Evolutionary conservation across 2,888 invertebrate species (phyloP).

Genomic region (Sisyra terminalis): DNA sequence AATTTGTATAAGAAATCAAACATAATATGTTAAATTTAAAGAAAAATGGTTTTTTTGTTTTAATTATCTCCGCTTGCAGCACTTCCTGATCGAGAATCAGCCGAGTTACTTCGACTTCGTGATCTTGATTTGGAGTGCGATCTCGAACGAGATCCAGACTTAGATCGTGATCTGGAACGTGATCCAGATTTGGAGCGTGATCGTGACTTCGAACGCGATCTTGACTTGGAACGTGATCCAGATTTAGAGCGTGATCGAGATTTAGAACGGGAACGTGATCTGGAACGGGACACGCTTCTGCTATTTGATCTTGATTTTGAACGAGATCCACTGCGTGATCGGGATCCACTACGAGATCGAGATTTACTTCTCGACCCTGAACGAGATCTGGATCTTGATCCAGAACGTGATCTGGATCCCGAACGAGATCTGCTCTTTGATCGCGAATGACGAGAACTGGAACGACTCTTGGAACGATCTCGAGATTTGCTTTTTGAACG

Average conservation of each 20-base stretch:
- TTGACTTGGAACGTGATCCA: slow-evolving; percentile 22
- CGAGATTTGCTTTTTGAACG: slow-evolving; percentile 20
- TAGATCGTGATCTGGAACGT: slow-evolving; percentile 10
- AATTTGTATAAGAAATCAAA: too few species aligned
- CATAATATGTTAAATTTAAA: not conserved
- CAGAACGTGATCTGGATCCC: slow-evolving; percentile 25
- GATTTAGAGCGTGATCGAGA: slow-evolving; percentile 29
- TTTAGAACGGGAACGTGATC: slow-evolving; percentile 27
- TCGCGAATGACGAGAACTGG: slow-evolving; percentile 23
- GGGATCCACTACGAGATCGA: slow-evolving; percentile 17
- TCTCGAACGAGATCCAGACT: slow-evolving; percentile 9
- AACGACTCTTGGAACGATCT: slow-evolving; percentile 26
- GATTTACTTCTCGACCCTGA: slow-evolving; percentile 18
- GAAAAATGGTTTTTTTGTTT: not conserved
- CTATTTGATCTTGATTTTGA: slow-evolving; percentile 24
- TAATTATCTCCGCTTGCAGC: not conserved
- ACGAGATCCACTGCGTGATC: slow-evolving; percentile 19
- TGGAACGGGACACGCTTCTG: slow-evolving; percentile 20
- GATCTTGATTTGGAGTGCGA: slow-evolving; percentile 18
- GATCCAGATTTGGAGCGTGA: slow-evolving; percentile 13
- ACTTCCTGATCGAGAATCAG: not conserved
- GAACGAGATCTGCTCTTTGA: slow-evolving; percentile 22
- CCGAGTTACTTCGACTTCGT: slow-evolving; percentile 32
- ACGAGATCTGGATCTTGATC: slow-evolving; percentile 22
- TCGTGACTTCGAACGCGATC: slow-evolving; percentile 14